phyloP scores from a whole-genome alignment of 2,113 vertebrate genomes.

The Scopus umbretta region DNA sequence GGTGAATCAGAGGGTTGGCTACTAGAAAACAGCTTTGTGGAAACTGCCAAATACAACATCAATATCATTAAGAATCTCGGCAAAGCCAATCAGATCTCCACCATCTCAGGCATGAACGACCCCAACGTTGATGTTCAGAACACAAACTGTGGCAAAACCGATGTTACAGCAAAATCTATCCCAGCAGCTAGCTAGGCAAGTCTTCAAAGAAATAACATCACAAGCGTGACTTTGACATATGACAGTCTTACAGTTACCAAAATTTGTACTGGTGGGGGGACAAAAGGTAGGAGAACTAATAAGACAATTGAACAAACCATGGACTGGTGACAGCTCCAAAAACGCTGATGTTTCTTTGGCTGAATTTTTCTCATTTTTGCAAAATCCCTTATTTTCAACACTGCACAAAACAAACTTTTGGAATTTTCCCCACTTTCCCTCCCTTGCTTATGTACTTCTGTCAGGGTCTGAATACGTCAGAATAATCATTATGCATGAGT shows the following conservation, averaged over 20 bases:
- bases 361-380: not conserved
- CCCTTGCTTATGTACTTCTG: not conserved
- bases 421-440: not conserved
- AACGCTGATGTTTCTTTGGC: not conserved
- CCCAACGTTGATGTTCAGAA: constrained; percentile 78
- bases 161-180: constrained; percentile 67
- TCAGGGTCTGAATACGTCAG: not conserved
- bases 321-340: not conserved
- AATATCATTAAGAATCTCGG: constrained; percentile 82
- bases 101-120: constrained; percentile 68
- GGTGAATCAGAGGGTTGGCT: constrained; percentile 85
- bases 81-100: constrained; percentile 81
- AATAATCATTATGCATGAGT: not conserved
- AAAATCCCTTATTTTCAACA: not conserved
- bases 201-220: not conserved
- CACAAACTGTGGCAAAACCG: constrained; percentile 77
- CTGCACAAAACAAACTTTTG: not conserved
- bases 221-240: not conserved
- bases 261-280: not conserved
- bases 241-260: not conserved
- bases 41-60: constrained; percentile 83
- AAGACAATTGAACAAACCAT: not conserved
- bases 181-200: constrained; percentile 19
- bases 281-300: not conserved
- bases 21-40: constrained; percentile 82